Conservation (phyloP, 1,140 invertebrate species). For the Teleogryllus occipitalis region DNA sequence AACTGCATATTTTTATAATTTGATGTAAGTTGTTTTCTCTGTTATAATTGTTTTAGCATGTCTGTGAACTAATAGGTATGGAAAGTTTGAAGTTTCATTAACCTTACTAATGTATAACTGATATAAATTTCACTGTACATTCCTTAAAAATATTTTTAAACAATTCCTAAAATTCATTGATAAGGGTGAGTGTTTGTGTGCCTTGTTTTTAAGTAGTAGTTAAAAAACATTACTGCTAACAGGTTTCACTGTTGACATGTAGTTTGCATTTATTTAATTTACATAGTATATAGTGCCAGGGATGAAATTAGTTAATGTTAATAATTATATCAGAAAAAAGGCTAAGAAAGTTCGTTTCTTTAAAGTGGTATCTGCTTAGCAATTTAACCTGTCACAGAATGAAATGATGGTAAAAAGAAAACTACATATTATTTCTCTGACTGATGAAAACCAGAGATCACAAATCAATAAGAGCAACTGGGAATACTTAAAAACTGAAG, state of each 20-base stretch:
- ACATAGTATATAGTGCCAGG: not conserved
- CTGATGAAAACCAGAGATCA: no score
- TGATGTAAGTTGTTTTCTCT: conserved; percentile 26
- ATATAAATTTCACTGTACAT: conserved; percentile 6
- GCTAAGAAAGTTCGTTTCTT: no score
- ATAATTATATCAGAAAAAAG: not conserved
- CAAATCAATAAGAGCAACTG: no score
- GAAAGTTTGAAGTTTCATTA: not conserved
- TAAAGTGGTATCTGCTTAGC: no score
- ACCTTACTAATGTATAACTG: not conserved
- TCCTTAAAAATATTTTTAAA: not conserved
- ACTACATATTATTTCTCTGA: no score
- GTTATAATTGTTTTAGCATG: conserved; percentile 22
- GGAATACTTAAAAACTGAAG: no score
- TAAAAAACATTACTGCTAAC: not conserved
- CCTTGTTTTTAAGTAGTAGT: not conserved
- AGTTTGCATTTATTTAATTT: not conserved
- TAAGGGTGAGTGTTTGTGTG: not conserved
- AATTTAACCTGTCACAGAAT: no score
- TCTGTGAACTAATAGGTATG: not conserved
- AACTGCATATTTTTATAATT: conserved; percentile 23
- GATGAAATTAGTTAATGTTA: not conserved
- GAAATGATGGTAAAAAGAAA: no score
- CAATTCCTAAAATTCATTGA: not conserved
- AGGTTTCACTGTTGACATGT: conserved; percentile 13